Base-by-base conservation (phyloP, 1,140 invertebrate genomes). In the Paraescarpia echinospica region DNA sequence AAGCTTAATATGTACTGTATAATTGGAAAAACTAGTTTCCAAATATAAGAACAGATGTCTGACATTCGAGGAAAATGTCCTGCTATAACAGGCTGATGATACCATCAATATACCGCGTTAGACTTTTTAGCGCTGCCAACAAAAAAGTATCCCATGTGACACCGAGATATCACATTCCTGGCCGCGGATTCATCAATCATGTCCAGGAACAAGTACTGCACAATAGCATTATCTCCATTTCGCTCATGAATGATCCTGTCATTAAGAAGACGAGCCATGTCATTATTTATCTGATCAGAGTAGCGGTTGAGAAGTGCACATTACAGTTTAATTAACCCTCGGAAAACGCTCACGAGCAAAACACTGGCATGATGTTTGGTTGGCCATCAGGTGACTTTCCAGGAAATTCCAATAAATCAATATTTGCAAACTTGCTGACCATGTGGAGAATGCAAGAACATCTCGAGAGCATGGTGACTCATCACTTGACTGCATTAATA, bases 401-500 rank as follows among this genome's bases (percentile, higher is more conserved):
- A 22, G 14, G 59, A 77, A 77, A 77, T 77, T 12, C 59, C 59
- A 77, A 77, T 77, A 77, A 77, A 77, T 77, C 59, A 77, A 77
- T 77, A 77, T 77, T 77, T 77, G 59, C 59, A 77, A 77, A 77
- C 59, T 18, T 18, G 59, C 14, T 77, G 22, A 77, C 59, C 59
- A 77, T 18, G 59, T 18, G 14, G 59, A 77, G 59, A 77, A 77
- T 77, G 59, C 59, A 27, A 18, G 59, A 18, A 77, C 59, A 77
- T 77, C 59, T 77, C 59, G 59, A 77, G 59, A 18, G 27, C 14
- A 27, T 18, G 2, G 22, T 77, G 59, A 89, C 34, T 35, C 91
- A 48, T 48, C 91, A 92, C 91, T 92, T 59, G 34, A 59, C 22
- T 92, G 14, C 35, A 91, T 91, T 35, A 91, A 91, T 77, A 27